Evolutionary conservation across 2,888 invertebrate genomes (phyloP).

Genomic region (Abrostola triplasia): DNA sequence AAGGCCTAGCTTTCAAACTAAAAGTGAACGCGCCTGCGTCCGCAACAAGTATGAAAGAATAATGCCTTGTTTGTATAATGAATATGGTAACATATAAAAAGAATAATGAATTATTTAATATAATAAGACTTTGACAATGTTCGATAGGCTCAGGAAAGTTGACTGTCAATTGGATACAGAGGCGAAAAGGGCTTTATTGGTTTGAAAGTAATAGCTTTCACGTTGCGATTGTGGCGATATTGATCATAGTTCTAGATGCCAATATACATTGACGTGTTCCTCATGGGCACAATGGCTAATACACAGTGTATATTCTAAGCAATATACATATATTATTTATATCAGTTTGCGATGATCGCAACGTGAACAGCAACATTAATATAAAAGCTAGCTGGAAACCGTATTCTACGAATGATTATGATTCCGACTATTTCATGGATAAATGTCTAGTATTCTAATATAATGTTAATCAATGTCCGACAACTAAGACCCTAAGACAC

Average conservation of each 20-base stretch:
- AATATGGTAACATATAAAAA: slow-evolving; percentile 76
- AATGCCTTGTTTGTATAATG: slow-evolving; percentile 85
- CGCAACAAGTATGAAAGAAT: slow-evolving; percentile 74
- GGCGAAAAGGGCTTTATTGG: slow-evolving; percentile 75
- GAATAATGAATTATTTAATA: slow-evolving; percentile 82
- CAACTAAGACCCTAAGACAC: slow-evolving; percentile 27
- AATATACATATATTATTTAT: not conserved
- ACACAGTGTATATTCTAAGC: not conserved
- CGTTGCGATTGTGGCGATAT: slow-evolving; percentile 26
- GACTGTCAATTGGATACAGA: slow-evolving; percentile 78
- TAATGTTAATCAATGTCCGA: slow-evolving; percentile 47
- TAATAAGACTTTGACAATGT: slow-evolving; percentile 83
- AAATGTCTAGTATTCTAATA: slow-evolving; percentile 55
- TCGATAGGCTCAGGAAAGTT: slow-evolving; percentile 73
- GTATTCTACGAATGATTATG: slow-evolving; percentile 41
- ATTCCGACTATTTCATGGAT: slow-evolving; percentile 41
- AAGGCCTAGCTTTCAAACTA: slow-evolving; percentile 8
- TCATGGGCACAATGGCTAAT: not conserved
- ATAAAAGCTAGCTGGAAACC: slow-evolving; percentile 27
- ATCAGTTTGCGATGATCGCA: slow-evolving; percentile 23
- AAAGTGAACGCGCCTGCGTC: slow-evolving; percentile 59
- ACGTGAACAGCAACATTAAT: slow-evolving; percentile 28
- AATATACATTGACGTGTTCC: no score
- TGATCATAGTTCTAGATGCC: not conserved
- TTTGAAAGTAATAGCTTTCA: slow-evolving; percentile 40